phyloP scores from a whole-genome alignment of 1,140 invertebrate species.

The Battus philenor region DNA sequence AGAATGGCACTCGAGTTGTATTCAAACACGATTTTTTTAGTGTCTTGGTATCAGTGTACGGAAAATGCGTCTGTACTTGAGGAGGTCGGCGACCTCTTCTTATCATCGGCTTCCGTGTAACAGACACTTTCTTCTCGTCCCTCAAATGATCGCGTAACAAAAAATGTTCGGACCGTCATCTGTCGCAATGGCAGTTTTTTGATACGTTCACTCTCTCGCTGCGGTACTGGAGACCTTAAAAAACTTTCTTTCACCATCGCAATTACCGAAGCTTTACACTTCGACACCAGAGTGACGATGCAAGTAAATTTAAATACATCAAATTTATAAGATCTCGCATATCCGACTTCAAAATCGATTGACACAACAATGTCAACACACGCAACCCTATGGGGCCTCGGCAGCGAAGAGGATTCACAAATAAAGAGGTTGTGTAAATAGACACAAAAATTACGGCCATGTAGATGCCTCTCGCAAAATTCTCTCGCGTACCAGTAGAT shows the following conservation, averaged over 20 bases:
- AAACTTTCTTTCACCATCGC: too few species aligned
- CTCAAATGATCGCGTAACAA: conserved; percentile 1
- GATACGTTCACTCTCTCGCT: too few species aligned
- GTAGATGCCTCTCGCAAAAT: conserved; percentile 55
- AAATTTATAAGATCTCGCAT: not conserved
- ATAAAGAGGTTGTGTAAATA: conserved; percentile 45
- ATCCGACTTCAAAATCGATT: conserved; percentile 33
- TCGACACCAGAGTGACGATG: too few species aligned
- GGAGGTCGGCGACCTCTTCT: conserved; percentile 9
- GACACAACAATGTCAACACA: conserved; percentile 49
- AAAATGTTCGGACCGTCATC: not conserved
- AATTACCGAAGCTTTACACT: too few species aligned
- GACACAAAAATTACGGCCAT: conserved; percentile 47
- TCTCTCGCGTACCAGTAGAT: conserved; percentile 50
- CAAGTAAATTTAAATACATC: not conserved
- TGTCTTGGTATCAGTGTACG: conserved; percentile 3
- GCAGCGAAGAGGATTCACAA: conserved; percentile 53
- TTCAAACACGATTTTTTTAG: conserved; percentile 22
- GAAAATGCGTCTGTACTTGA: not conserved
- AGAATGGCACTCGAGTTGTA: conserved; percentile 15
- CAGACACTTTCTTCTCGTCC: conserved; percentile 2
- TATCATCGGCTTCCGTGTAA: conserved; percentile 4
- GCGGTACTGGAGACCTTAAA: too few species aligned
- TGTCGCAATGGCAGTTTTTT: too few species aligned
- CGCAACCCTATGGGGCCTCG: conserved; percentile 58